Evolutionary conservation across 2,797 vertebrate species (phyloP).

Genomic region (Lagorchestes hirsutus): DNA sequence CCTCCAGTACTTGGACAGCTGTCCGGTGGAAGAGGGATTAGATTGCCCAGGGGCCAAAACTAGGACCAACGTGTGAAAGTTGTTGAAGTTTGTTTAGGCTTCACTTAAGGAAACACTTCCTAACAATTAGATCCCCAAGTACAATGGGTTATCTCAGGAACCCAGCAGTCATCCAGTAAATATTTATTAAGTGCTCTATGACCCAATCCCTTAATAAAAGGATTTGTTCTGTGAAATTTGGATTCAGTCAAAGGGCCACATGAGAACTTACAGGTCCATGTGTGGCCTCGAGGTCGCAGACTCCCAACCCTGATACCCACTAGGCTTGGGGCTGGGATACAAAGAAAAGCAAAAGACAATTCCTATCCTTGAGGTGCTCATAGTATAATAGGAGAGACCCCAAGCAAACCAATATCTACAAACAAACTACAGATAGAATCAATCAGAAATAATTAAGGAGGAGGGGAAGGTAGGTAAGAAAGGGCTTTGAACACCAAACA

Average conservation of each 20-base stretch:
- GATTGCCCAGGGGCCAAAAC: too few species aligned
- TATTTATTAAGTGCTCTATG: too few species aligned
- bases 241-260: too few species aligned
- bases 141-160: not conserved
- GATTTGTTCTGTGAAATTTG: too few species aligned
- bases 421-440: not conserved
- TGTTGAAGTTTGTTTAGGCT: not conserved
- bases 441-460: not conserved
- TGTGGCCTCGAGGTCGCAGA: too few species aligned
- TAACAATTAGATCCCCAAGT: not conserved
- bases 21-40: not conserved
- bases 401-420: not conserved
- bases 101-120: not conserved
- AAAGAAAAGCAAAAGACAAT: not conserved
- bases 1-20: not conserved
- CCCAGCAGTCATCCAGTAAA: not conserved
- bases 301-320: not conserved
- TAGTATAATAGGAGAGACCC: not conserved
- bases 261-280: too few species aligned
- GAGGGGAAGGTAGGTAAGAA: not conserved
- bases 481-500: not conserved
- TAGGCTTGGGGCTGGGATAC: not conserved
- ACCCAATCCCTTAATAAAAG: too few species aligned
- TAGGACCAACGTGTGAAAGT: too few species aligned
- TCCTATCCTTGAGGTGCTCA: not conserved